Base-by-base conservation (phyloP, 2,888 invertebrate genomes). In the Tinea trinotella region DNA sequence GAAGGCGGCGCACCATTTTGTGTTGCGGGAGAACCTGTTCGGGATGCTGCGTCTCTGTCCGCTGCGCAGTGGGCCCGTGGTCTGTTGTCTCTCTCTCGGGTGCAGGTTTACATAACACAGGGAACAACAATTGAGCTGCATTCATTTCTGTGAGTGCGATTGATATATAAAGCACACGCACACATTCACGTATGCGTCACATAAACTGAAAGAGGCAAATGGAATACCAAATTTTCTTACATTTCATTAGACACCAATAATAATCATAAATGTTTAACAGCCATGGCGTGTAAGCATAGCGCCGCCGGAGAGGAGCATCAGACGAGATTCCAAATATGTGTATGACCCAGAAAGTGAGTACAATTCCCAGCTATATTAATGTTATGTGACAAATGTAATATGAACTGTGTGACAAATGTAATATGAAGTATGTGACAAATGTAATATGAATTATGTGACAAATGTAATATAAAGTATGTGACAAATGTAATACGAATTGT, bases 291-390 rank as follows among this genome's bases (percentile, higher is more conserved):
- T 13, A 10, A 35, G 5, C 36, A 57, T 59, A 56, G 57, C 67
- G 55, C 70, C 68, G 19, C 24, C 40, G 10, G 40, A 40, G 3
- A 12, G 40, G 4, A 15, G 6, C 40, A 13, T 6, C 13, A 12
- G 40, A 40, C 70, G 74, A 1, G 70, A 75, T 54, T 70, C 74
- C 6, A 72, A 74, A 30, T 82, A 74, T 58, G 65, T 77, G 30
- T 80, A 78, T 64, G 79, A 81, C 57, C 81, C 79, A 0, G 74
- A 75, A 62, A 80, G 82, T 83, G 56, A 74, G 80, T 75, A 59
- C n/a, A 1, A 2, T 5, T 24, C 24, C 9, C 24, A 7, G 5
- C 9, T 24, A 24, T n/a, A n/a, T n/a, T 9, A 5, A 24, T 24
- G 24, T 24, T 24, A 24, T 24, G 9, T 24, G 9, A 7, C 9